Conservation (phyloP, 2,797 vertebrate genomes). For the Odontamblyopus rebecca region DNA sequence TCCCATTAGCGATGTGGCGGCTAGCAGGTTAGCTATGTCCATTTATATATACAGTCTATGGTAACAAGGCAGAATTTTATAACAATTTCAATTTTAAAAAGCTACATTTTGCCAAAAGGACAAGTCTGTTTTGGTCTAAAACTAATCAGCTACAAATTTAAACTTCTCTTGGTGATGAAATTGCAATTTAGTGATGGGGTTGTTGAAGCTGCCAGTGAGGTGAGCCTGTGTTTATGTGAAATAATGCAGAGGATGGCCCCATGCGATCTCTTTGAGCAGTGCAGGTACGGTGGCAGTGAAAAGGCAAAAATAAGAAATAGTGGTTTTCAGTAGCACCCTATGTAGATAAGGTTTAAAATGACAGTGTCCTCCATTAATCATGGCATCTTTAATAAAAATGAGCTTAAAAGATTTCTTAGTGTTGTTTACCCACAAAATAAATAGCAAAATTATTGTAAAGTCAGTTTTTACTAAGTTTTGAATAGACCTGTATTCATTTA, state of each 20-base stretch:
- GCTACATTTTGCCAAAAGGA: conserved; percentile 16
- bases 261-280: conserved; percentile 38
- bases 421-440: no score
- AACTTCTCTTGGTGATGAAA: conserved; percentile 9
- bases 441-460: not conserved
- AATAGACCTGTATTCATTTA: no score
- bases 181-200: conserved; percentile 44
- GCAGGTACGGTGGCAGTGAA: conserved; percentile 35
- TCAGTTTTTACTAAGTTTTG: no score
- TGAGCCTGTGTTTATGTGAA: conserved; percentile 21
- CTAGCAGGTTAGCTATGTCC: no score
- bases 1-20: no score
- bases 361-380: not conserved
- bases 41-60: no score
- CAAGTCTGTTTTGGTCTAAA: conserved; percentile 24
- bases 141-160: conserved; percentile 26
- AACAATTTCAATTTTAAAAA: conserved; percentile 24
- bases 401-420: not conserved
- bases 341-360: conserved; percentile 2
- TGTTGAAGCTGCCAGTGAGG: conserved; percentile 47
- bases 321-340: conserved; percentile 67
- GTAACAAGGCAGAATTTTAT: conserved; percentile 9
- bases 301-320: conserved; percentile 29
- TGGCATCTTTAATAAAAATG: not conserved
- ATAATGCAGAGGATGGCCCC: conserved; percentile 30